phyloP scores from a whole-genome alignment of 2,113 vertebrate species.

The Thoracochromis brauschi region DNA sequence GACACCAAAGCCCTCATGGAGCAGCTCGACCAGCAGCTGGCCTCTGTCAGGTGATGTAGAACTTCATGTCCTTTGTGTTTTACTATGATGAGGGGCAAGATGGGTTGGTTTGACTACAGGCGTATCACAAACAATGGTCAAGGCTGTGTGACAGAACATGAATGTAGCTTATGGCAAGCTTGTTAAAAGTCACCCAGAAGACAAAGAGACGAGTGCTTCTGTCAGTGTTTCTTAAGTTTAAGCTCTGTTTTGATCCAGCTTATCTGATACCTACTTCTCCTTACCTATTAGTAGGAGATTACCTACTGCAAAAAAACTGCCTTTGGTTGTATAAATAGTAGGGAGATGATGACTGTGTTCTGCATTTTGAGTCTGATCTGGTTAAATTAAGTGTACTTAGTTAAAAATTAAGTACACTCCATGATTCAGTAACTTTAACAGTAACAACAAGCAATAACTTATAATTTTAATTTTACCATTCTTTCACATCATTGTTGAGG shows the following conservation, averaged over 20 bases:
- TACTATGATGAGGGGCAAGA: background rate
- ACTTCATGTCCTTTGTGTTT: background rate
- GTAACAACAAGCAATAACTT: background rate
- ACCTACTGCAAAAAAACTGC: background rate
- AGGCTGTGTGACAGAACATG: background rate
- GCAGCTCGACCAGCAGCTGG: slow-evolving; percentile 42
- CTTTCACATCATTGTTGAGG: background rate
- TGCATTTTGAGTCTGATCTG: background rate
- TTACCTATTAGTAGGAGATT: background rate
- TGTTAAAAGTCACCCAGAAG: background rate
- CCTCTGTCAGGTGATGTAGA: slow-evolving; percentile 48
- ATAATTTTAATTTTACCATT: accelerated
- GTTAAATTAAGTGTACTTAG: background rate
- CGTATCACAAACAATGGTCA: background rate
- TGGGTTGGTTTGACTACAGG: background rate
- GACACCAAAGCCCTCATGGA: background rate
- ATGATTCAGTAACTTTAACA: background rate
- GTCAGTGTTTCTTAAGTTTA: background rate
- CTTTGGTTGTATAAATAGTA: background rate
- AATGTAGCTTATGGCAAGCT: background rate
- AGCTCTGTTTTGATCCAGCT: background rate
- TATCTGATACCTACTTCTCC: background rate
- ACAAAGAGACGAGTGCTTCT: background rate
- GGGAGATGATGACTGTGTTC: background rate
- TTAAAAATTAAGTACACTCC: background rate